Base-by-base conservation (phyloP, 2,113 vertebrate genomes). In the Callocephalon fimbriatum region DNA sequence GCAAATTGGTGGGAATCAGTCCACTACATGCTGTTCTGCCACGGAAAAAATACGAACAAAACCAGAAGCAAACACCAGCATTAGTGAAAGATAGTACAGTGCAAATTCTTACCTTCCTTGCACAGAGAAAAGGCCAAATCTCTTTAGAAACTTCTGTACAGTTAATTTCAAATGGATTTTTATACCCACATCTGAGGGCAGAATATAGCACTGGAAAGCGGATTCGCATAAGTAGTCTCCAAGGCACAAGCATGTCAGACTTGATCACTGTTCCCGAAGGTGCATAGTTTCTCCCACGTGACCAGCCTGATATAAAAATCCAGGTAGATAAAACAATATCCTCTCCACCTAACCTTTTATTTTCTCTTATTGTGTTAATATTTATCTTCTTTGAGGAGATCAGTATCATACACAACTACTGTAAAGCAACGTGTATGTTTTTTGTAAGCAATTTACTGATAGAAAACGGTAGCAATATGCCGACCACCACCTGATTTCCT, bases 91-190 rank as follows among this genome's bases (percentile, higher is more conserved):
- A 53, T 0, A 0, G 18, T 20, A 65, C 25, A 38, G 42, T 12
- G 11, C 4, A 21, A 86, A 72, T 26, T 48, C 45, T 35, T 62
- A 62, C 20, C 11, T 44, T 37, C 17, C 45, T 14, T 45, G 19
- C 38, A 62, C 25, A 74, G 10, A 73, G 3, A 7, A 88, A 71
- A 54, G 11, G 44, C 21, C n/a, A 87, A 63, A 81, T 21, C 6
- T 58, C 50, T 78, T 63, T 12, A 65, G 14, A 54, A 82, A 68
- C 7, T 12, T n/a, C 3, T 4, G 1, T 0, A 0, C 20, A 59
- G 66, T 27, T 53, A 6, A 54, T 59, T 78, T 59, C 32, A 45
- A 58, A 32, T 16, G 2, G 4, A 7, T 15, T 32, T 77, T 66
- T 72, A 65, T 11, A 53, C 21, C 11, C n/a, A 47, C 9, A 44